A percentile compares a stretch with the other conserved stretches of the same genome.
phyloP scores from a whole-genome alignment of 2,797 vertebrate species.

The Psittacula echo region DNA sequence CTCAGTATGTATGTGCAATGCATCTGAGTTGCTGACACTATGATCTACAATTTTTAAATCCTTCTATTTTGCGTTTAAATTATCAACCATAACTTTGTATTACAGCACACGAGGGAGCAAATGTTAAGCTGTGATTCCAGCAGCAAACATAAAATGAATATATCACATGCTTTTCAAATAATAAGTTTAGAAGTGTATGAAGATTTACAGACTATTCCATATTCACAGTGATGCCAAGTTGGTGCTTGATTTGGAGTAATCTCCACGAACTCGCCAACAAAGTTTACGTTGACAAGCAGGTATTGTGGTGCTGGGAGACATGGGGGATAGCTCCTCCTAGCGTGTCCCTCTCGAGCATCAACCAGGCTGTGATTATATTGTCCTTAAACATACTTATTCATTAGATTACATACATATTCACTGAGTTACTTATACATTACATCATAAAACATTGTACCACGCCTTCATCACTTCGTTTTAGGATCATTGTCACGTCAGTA shows the following conservation, averaged over 20 bases:
- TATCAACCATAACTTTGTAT: slow-evolving; percentile 34
- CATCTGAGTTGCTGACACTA: not conserved
- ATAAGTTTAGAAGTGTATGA: not conserved
- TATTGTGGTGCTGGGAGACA: not conserved
- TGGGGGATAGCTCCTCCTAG: not conserved
- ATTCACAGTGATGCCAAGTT: not conserved
- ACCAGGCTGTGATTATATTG: not conserved
- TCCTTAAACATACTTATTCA: not conserved
- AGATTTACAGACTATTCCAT: not conserved
- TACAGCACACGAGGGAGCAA: not conserved
- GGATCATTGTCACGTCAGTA: not conserved
- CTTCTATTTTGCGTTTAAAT: slow-evolving; percentile 31
- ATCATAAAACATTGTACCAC: not conserved
- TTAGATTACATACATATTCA: not conserved
- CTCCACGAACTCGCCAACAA: not conserved
- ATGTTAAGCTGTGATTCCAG: not conserved
- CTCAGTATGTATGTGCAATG: not conserved
- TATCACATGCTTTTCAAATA: not conserved
- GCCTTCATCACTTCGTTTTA: not conserved
- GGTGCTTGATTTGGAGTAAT: not conserved
- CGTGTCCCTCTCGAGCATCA: not conserved
- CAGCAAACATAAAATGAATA: slow-evolving; percentile 38
- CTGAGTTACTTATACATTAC: not conserved
- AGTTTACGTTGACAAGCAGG: not conserved
- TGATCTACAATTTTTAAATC: slow-evolving; percentile 25